phyloP scores from a whole-genome alignment of 1,140 invertebrate species.

The Vanessa atalanta region DNA sequence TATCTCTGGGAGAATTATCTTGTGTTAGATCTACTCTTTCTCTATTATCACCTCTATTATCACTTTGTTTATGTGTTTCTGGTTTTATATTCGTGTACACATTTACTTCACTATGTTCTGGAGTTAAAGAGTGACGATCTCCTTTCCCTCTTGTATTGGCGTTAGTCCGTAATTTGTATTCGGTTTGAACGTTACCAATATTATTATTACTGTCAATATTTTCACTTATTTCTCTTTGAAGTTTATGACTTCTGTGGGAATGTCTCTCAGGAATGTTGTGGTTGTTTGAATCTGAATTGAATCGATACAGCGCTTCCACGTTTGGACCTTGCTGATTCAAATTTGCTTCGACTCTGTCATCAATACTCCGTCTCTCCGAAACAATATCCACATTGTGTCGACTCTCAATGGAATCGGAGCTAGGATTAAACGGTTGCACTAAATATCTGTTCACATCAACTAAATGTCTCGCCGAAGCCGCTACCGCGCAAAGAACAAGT shows the following conservation, averaged over 20 bases:
- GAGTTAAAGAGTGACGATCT: background rate
- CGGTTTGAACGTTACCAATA: slow-evolving; percentile 2
- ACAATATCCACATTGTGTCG: background rate
- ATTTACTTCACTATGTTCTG: background rate
- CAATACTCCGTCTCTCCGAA: slow-evolving; percentile 9
- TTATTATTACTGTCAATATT: slow-evolving; percentile 12
- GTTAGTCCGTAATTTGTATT: slow-evolving; percentile 20
- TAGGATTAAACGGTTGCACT: slow-evolving; percentile 1
- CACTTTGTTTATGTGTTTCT: background rate
- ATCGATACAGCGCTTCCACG: background rate
- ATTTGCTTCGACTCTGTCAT: background rate
- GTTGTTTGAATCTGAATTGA: background rate
- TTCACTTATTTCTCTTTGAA: slow-evolving; percentile 12
- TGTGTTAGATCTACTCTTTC: background rate
- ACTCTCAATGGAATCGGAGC: background rate
- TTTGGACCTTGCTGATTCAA: background rate
- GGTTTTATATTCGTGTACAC: background rate
- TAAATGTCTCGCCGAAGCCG: slow-evolving; percentile 22
- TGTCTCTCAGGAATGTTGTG: background rate
- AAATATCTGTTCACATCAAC: slow-evolving; percentile 13
- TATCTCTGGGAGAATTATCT: background rate
- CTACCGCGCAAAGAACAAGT: slow-evolving; percentile 25
- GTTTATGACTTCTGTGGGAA: background rate
- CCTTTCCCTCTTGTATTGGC: background rate
- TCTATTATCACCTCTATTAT: background rate